Conservation (phyloP, 2,888 invertebrate species). For the Pandemis heparana region DNA sequence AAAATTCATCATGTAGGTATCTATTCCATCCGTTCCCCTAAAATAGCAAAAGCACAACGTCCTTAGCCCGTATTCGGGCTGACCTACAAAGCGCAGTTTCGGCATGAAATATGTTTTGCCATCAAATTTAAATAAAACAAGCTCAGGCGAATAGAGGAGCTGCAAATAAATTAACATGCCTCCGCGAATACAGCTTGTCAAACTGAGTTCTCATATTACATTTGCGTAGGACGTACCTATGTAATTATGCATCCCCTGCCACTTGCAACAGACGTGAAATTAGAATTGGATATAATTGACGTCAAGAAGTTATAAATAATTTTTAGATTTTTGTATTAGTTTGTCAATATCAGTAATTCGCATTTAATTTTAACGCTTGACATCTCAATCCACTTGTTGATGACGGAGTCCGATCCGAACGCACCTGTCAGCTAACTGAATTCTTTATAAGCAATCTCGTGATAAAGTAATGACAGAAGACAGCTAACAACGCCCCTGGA, state of each 20-base stretch:
- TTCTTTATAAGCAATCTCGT: constrained; percentile 27
- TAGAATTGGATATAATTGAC: background rate
- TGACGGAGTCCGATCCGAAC: constrained; percentile 7
- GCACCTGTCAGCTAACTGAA: constrained; percentile 20
- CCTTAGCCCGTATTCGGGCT: constrained; percentile 55
- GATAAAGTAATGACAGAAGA: constrained; percentile 27
- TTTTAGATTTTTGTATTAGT: background rate
- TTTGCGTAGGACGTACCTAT: constrained; percentile 7
- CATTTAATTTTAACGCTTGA: constrained; percentile 3
- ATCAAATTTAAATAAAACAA: constrained; percentile 68
- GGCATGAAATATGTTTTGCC: constrained; percentile 72
- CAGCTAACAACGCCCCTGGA: constrained; percentile 9
- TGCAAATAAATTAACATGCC: constrained; percentile 63
- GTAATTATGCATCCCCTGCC: background rate
- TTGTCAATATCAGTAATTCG: background rate
- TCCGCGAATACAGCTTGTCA: constrained; percentile 46
- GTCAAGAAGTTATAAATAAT: background rate
- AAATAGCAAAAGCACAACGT: constrained; percentile 53
- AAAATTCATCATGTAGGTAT: constrained; percentile 36
- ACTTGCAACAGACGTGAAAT: background rate
- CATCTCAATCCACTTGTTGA: constrained; percentile 20
- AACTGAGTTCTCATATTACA: constrained; percentile 32
- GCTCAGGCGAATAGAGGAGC: constrained; percentile 46
- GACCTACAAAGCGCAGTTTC: constrained; percentile 65
- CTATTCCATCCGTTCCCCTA: constrained; percentile 43